phyloP scores from a whole-genome alignment of 2,888 invertebrate genomes.

The Protophormia terraenovae region DNA sequence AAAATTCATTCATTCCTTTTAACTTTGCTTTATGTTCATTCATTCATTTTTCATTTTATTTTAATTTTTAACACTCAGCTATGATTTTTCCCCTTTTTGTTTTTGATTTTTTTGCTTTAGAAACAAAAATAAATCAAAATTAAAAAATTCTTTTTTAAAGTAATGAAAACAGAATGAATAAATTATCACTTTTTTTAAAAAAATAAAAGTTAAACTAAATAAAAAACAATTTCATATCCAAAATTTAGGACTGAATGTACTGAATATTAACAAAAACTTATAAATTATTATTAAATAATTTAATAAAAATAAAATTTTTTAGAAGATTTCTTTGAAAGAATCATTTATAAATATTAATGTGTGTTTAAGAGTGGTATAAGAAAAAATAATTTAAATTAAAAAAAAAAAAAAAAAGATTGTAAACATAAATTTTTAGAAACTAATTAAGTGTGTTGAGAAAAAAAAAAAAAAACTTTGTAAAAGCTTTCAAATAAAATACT shows the following conservation, averaged over 20 bases:
- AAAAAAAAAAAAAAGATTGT: not conserved
- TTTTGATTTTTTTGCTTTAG: not conserved
- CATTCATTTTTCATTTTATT: too few species aligned
- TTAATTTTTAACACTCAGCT: not conserved
- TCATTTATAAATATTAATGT: not conserved
- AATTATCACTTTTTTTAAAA: constrained; percentile 23
- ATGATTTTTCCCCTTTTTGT: not conserved
- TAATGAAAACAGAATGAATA: not conserved
- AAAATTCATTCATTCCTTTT: not conserved
- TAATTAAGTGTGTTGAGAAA: constrained; percentile 63
- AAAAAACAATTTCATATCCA: constrained; percentile 74
- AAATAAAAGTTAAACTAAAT: constrained; percentile 14
- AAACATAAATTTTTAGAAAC: constrained; percentile 12
- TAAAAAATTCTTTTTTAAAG: not conserved
- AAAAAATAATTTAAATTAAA: not conserved
- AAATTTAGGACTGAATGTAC: constrained; percentile 74
- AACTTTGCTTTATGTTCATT: too few species aligned
- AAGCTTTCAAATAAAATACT: constrained; percentile 47
- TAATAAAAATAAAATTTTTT: constrained; percentile 3
- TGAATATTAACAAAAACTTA: constrained; percentile 63
- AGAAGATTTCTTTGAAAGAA: constrained; percentile 35
- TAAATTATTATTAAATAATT: constrained; percentile 35
- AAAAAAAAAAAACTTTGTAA: constrained; percentile 59
- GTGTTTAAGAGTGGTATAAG: not conserved
- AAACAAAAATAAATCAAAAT: not conserved